These are phyloP conservation scores for Cheilosia pagana DNA, from an alignment of 2,888 invertebrate genomes.

Conservation along the genomic window DNA sequence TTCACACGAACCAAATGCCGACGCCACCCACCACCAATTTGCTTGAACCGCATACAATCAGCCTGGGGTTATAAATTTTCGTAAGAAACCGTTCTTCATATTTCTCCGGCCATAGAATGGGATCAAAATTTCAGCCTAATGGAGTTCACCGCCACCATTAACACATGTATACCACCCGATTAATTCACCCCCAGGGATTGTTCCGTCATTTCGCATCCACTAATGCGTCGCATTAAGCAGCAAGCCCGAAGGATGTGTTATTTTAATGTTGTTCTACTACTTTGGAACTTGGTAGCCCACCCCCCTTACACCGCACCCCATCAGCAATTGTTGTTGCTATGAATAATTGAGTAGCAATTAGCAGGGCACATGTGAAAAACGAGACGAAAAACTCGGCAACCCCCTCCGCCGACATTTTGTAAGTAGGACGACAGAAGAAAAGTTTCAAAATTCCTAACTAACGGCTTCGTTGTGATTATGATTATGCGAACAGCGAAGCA, in stretches of 20 bases:
- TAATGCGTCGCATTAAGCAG: conserved; percentile 64
- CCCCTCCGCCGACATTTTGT: neutral
- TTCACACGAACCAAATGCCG: neutral
- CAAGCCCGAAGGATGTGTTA: conserved; percentile 59
- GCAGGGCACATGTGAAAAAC: conserved; percentile 65
- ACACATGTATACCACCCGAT: conserved; percentile 56
- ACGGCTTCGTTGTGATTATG: conserved; percentile 54
- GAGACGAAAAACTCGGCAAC: conserved; percentile 21
- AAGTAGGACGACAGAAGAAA: conserved; percentile 58
- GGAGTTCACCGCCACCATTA: conserved; percentile 67
- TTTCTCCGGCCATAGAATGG: conserved; percentile 29
- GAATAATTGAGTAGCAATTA: conserved; percentile 70
- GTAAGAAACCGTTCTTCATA: conserved; percentile 37
- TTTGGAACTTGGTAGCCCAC: conserved; percentile 35
- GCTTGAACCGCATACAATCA: conserved; percentile 4
- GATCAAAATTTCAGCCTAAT: conserved; percentile 69
- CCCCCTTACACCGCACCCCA: neutral
- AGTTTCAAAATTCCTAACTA: conserved; percentile 65
- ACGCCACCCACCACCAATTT: neutral
- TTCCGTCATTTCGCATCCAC: conserved; percentile 53
- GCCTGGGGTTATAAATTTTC: conserved; percentile 58
- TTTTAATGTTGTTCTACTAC: conserved; percentile 53
- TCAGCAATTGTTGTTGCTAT: conserved; percentile 48
- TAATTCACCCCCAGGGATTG: conserved; percentile 70
- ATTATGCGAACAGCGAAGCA: neutral